These are phyloP conservation scores for Tupaia tana DNA, from an alignment of 2,113 vertebrate genomes.

Conservation along the genomic window DNA sequence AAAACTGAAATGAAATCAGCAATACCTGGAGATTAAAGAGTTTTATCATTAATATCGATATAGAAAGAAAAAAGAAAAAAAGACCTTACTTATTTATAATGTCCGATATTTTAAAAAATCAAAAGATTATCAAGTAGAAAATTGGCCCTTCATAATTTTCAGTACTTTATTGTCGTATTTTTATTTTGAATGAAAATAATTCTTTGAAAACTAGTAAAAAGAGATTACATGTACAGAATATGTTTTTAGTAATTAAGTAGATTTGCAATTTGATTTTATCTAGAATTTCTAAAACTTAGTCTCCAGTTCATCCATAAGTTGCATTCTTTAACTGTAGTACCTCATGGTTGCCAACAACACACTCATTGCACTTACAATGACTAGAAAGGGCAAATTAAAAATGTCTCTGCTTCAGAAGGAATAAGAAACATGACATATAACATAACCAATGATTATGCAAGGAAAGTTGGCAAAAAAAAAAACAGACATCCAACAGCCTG, in stretches of 20 bases:
- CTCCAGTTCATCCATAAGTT: background rate
- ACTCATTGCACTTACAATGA: background rate
- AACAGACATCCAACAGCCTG: too few species aligned
- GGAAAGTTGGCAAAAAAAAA: background rate
- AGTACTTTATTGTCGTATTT: background rate
- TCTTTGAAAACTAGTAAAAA: background rate
- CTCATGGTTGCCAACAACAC: background rate
- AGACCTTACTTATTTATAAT: background rate
- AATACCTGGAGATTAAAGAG: background rate
- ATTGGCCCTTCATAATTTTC: background rate
- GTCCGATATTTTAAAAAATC: background rate
- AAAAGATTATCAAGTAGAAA: background rate
- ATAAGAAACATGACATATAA: background rate
- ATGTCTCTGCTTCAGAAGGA: background rate
- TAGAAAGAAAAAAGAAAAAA: background rate
- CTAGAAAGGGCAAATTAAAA: background rate
- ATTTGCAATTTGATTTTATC: background rate
- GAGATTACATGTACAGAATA: background rate
- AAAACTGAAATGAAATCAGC: background rate
- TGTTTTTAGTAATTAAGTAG: background rate
- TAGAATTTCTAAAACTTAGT: background rate
- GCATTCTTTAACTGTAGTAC: background rate
- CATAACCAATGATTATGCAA: background rate
- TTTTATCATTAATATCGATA: background rate
- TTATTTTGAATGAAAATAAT: constrained; percentile 45